Conservation (phyloP, 2,113 vertebrate genomes). For the Charina bottae region DNA sequence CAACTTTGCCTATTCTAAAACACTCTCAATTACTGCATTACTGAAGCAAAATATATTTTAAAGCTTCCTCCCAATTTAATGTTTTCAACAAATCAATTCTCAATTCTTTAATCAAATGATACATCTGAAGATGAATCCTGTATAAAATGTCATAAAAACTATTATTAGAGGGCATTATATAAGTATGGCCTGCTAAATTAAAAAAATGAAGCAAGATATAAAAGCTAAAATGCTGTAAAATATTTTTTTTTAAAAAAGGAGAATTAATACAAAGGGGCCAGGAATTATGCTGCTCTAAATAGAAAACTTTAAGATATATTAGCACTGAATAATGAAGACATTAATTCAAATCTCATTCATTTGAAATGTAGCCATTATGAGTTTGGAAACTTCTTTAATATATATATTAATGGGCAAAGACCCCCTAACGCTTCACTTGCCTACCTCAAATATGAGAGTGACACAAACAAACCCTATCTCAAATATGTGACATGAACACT, state of each 20-base stretch:
- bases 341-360: neutral
- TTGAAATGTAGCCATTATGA: neutral
- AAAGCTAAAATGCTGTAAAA: neutral
- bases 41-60: neutral
- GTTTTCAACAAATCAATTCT: neutral
- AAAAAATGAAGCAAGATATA: neutral
- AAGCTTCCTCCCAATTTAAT: neutral
- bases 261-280: neutral
- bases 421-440: too few relatives aligned
- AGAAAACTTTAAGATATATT: too few relatives aligned
- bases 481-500: too few relatives aligned
- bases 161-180: neutral
- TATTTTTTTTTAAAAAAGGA: neutral
- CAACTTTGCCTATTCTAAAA: neutral
- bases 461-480: too few relatives aligned
- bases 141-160: neutral
- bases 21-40: neutral
- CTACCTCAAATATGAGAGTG: too few relatives aligned
- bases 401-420: too few relatives aligned
- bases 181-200: neutral
- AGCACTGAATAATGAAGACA: neutral
- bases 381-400: neutral
- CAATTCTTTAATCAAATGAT: neutral
- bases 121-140: neutral
- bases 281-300: neutral